Base-by-base conservation (phyloP, 2,797 vertebrate genomes). In the Lerista edwardsae region DNA sequence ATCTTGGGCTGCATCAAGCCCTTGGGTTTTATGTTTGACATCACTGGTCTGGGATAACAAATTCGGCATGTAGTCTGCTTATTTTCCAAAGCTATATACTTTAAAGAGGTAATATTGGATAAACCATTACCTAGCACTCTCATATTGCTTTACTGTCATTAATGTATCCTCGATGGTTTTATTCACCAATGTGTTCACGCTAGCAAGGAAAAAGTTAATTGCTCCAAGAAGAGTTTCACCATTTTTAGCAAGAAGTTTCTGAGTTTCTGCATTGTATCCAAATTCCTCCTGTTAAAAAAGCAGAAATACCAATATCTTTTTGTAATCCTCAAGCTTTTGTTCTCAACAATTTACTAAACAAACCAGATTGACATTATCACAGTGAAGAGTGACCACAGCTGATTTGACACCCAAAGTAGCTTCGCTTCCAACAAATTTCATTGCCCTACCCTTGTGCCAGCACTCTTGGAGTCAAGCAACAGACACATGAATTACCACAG, bases 81-180 rank as follows among this genome's bases (percentile, higher is more conserved):
- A 27, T 25, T 80, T 79, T 65, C 21, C 0, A 88, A 86, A 87
- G 84, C 84, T 14, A 84, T 72, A 79, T 29, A 68, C 8, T 75
- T 85, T 29, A 29, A 2, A 85, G 85, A 59, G 41, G 88, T 86
- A n/a, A 76, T 51, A 73, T 88, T n/a, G 67, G 31, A 86, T 61
- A 71, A 87, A 76, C 75, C 93, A 84, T 87, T 95, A 99, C 99
- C 99, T 99, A 93, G 98, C 97, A 87, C 95, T 94, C 96, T 99
- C 99, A 82, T 99, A 99, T 89, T 99, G 98, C 91, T 99, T 99
- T 94, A 99, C 98, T 91, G 99, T 99, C 87, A 99, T 83, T 95
- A 99, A 94, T 0, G 98, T 99, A 94, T 99, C 99, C 93, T 99
- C 98, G 73, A 99, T 99, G 65, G 99, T 99, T 96, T 99, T 99